Evolutionary conservation across 2,888 invertebrate species (phyloP).

Genomic region (Netelia fuscicornis): DNA sequence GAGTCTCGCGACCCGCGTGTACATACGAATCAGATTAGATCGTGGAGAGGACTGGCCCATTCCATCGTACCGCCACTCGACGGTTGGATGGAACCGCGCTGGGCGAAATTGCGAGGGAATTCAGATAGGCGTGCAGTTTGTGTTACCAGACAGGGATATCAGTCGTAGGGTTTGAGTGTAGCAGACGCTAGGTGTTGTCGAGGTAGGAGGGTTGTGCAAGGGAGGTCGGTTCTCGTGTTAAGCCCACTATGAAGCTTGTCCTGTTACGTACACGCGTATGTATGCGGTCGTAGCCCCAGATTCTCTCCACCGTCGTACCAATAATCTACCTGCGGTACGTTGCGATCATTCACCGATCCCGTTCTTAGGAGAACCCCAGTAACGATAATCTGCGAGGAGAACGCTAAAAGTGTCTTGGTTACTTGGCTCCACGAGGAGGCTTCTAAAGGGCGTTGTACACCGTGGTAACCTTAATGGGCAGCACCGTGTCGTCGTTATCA

Average conservation of each 20-base stretch:
- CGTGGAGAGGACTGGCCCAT: conserved; percentile 64
- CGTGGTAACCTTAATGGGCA: background rate
- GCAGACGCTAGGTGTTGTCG: conserved; percentile 5
- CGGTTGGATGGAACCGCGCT: conserved; percentile 68
- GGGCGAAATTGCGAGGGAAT: conserved; percentile 72
- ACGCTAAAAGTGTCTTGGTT: conserved; percentile 34
- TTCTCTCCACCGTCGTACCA: background rate
- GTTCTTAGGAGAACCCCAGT: background rate
- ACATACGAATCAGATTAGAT: conserved; percentile 78
- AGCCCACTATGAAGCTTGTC: background rate
- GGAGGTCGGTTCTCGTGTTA: conserved; percentile 5
- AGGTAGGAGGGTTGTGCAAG: conserved; percentile 17
- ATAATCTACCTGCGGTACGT: conserved; percentile 10
- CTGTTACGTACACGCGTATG: background rate
- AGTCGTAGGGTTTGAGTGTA: conserved; percentile 10
- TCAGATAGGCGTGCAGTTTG: conserved; percentile 61
- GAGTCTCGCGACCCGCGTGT: conserved; percentile 70
- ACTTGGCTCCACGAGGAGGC: background rate
- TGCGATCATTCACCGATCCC: background rate
- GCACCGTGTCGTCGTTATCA: background rate
- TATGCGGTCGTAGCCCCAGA: background rate
- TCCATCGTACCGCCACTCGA: conserved; percentile 41
- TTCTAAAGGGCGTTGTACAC: background rate
- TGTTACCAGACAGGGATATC: conserved; percentile 50
- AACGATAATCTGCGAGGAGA: conserved; percentile 42